A percentile compares a stretch with the other conserved stretches of the same genome.
These are phyloP conservation scores for Parazoanthus darwini DNA, from an alignment of 92 coral and sea anemone genomes.

Conservation along the genomic window DNA sequence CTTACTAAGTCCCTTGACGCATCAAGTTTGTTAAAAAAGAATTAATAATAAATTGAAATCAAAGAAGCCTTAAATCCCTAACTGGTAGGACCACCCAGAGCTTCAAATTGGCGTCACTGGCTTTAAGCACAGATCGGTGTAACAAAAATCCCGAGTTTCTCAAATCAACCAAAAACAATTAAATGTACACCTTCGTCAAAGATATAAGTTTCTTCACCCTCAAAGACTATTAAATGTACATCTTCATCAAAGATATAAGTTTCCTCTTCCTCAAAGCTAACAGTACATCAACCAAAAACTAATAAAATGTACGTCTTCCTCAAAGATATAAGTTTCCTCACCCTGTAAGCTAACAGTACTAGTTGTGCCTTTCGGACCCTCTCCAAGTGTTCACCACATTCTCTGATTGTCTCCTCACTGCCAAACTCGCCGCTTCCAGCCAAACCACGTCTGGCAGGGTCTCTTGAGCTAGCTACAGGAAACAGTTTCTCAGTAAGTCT, in stretches of 20 bases:
- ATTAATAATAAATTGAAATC: too few species aligned
- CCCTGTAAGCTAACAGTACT: constrained; percentile 74
- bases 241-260: neutral
- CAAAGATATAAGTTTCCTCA: constrained; percentile 28
- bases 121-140: too few species aligned
- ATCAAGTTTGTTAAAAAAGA: too few species aligned
- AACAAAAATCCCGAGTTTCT: too few species aligned
- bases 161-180: neutral
- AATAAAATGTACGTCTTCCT: neutral
- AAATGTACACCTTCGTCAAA: neutral
- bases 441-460: neutral
- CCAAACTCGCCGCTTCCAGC: constrained; percentile 11
- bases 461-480: constrained; percentile 18
- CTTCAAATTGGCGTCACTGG: too few species aligned
- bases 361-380: constrained; percentile 66
- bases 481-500: neutral
- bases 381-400: constrained; percentile 50
- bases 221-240: neutral
- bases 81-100: too few species aligned
- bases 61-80: too few species aligned
- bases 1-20: too few species aligned
- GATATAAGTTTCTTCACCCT: constrained; percentile 53
- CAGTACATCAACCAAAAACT: constrained; percentile 18
- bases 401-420: constrained; percentile 35
- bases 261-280: constrained; percentile 70